Evolutionary conservation across 2,888 invertebrate genomes (phyloP).

Genomic region (Mythimna ferrago): DNA sequence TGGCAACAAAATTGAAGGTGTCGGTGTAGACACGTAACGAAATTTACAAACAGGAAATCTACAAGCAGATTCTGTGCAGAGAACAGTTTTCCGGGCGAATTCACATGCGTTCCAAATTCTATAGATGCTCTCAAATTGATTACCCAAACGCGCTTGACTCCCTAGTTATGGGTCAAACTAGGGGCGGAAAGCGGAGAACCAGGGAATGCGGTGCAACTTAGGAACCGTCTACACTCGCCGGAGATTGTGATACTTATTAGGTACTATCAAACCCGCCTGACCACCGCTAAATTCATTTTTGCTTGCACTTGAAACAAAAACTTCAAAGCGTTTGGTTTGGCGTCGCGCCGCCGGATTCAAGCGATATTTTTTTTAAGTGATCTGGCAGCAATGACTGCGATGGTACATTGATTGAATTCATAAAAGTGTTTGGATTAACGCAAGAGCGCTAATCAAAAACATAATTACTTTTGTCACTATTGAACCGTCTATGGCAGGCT

Average conservation of each 20-base stretch:
- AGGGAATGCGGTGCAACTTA: neutral
- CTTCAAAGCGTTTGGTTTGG: too few relatives aligned
- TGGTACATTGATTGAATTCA: neutral
- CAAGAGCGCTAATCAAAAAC: neutral
- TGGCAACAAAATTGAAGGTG: neutral
- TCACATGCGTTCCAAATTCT: too few relatives aligned
- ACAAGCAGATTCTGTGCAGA: neutral
- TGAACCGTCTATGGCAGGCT: conserved; percentile 13
- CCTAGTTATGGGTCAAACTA: too few relatives aligned
- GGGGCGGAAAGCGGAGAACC: neutral
- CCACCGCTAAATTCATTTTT: too few relatives aligned
- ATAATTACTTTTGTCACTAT: neutral
- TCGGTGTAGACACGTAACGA: neutral
- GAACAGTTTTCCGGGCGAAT: neutral
- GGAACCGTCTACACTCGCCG: neutral
- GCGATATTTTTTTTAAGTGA: too few relatives aligned
- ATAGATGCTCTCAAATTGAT: neutral
- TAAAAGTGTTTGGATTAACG: neutral
- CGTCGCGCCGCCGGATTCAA: too few relatives aligned
- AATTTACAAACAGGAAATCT: neutral
- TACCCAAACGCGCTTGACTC: neutral
- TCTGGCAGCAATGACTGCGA: too few relatives aligned
- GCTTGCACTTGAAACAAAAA: too few relatives aligned
- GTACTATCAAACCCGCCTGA: too few relatives aligned
- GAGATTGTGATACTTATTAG: neutral